phyloP scores from a whole-genome alignment of 1,140 invertebrate genomes.

The Zaprionus davidi region DNA sequence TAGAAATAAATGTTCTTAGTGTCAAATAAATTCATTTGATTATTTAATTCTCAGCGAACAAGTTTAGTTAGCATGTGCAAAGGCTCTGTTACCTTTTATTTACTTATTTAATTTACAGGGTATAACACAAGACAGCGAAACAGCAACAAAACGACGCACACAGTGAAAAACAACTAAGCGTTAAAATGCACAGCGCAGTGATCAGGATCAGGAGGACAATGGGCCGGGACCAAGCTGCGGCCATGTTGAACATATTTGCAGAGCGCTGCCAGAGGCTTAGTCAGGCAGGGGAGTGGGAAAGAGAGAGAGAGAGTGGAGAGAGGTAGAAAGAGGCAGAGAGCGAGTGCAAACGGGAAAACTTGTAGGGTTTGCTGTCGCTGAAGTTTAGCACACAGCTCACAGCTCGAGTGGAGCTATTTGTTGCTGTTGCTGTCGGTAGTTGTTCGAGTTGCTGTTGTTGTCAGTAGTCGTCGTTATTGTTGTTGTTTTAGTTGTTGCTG shows the following conservation, averaged over 20 bases:
- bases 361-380: constrained; percentile 58
- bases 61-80: too few species aligned
- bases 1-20: too few species aligned
- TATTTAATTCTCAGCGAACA: too few species aligned
- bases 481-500: constrained; percentile 30
- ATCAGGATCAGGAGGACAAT: constrained; percentile 79
- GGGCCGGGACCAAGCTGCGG: constrained; percentile 62
- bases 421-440: constrained; percentile 38
- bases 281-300: background rate
- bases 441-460: constrained; percentile 15
- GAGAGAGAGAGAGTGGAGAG: background rate
- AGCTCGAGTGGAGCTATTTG: constrained; percentile 66
- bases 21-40: too few species aligned
- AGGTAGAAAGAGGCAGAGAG: too few species aligned
- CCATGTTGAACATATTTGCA: constrained; percentile 80
- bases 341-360: background rate
- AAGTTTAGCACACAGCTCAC: constrained; percentile 67
- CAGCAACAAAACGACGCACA: constrained; percentile 23
- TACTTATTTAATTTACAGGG: constrained; percentile 13
- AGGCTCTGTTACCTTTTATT: background rate
- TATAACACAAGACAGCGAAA: constrained; percentile 22
- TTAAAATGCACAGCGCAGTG: constrained; percentile 78
- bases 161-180: constrained; percentile 61
- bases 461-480: constrained; percentile 18
- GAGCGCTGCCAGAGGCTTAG: constrained; percentile 48